Conservation (phyloP, 1,140 invertebrate species). For the Drosophila ambigua region DNA sequence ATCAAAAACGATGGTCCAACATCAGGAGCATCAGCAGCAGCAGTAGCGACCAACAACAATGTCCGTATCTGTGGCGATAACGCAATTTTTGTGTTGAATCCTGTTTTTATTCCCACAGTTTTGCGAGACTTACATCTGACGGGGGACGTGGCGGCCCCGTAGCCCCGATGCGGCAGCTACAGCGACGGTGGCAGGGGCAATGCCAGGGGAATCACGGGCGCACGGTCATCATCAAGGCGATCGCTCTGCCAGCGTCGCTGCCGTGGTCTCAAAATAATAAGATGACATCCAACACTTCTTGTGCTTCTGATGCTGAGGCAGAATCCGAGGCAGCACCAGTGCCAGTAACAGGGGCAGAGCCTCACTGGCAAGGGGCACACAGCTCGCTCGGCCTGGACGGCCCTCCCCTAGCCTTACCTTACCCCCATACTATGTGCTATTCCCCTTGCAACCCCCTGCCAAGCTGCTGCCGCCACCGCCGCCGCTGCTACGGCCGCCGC, state of each 20-base stretch:
- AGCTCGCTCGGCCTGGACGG: constrained; percentile 42
- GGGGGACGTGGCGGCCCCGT: constrained; percentile 52
- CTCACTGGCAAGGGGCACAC: constrained; percentile 35
- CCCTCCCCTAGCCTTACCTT: constrained; percentile 40
- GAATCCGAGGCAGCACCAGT: constrained; percentile 26
- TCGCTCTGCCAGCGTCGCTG: constrained; percentile 41
- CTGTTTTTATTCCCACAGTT: constrained; percentile 83
- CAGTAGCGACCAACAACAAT: constrained; percentile 43
- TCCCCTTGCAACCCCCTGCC: constrained; percentile 42
- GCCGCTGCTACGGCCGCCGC: constrained; percentile 37
- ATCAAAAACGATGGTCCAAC: constrained; percentile 43
- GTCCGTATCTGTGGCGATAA: constrained; percentile 60
- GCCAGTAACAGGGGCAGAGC: constrained; percentile 9
- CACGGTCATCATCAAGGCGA: constrained; percentile 75
- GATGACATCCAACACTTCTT: constrained; percentile 84
- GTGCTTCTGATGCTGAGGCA: background rate
- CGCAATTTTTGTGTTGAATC: constrained; percentile 64
- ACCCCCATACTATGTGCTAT: constrained; percentile 17
- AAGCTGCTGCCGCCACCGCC: constrained; percentile 8
- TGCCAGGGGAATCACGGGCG: constrained; percentile 62
- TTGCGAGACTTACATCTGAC: constrained; percentile 73
- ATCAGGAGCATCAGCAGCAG: constrained; percentile 56
- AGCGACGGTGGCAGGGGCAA: constrained; percentile 27
- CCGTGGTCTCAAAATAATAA: constrained; percentile 82
- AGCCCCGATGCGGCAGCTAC: constrained; percentile 28